phyloP scores from a whole-genome alignment of 2,113 vertebrate species.

The Calyptomena viridis region DNA sequence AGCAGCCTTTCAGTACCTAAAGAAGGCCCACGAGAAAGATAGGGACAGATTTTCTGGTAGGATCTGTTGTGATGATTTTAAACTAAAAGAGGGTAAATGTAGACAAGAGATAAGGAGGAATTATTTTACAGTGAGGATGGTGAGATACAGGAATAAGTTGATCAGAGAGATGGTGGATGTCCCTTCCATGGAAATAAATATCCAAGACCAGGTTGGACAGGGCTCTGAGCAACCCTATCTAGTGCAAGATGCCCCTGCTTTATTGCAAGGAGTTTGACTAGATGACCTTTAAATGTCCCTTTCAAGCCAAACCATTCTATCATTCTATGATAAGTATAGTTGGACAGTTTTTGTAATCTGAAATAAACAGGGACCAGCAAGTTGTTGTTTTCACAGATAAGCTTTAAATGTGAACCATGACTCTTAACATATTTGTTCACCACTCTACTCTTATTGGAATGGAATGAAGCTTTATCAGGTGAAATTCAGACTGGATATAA shows the following conservation, averaged over 20 bases:
- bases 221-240: background rate
- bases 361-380: background rate
- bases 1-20: background rate
- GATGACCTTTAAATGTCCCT: background rate
- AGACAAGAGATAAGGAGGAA: background rate
- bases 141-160: background rate
- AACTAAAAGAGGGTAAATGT: background rate
- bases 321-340: background rate
- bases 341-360: background rate
- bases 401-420: background rate
- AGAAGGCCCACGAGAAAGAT: background rate
- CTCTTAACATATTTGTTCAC: background rate
- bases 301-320: background rate
- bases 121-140: background rate
- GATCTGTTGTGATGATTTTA: rapidly evolving
- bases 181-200: background rate
- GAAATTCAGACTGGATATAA: background rate
- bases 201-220: background rate
- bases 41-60: background rate
- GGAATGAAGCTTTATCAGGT: rapidly evolving
- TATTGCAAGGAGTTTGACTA: background rate
- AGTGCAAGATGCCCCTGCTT: background rate
- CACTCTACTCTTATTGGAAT: background rate
- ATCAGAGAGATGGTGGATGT: background rate
- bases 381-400: background rate